These are phyloP conservation scores for Leucoma salicis DNA, from an alignment of 2,888 invertebrate species.

Conservation along the genomic window DNA sequence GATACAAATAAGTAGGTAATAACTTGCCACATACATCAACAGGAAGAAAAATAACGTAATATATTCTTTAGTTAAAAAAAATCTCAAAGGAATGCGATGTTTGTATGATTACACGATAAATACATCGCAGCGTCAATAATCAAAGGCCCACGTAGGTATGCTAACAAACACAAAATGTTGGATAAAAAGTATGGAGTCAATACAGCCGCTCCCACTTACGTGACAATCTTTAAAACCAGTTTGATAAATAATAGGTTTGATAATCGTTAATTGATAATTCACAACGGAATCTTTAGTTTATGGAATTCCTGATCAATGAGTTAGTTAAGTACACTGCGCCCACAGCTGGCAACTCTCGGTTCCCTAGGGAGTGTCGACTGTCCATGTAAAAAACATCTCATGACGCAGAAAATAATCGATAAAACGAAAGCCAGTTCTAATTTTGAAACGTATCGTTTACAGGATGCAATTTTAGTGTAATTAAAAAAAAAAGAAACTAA, in stretches of 20 bases:
- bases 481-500: conserved; percentile 21
- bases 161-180: conserved; percentile 6
- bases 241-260: not conserved
- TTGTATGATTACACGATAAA: conserved; percentile 13
- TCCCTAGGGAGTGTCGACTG: conserved; percentile 40
- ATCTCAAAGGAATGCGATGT: conserved; percentile 10
- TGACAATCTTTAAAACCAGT: conserved; percentile 21
- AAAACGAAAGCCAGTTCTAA: conserved; percentile 5
- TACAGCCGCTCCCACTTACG: conserved; percentile 46
- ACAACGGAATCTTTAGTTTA: conserved; percentile 8
- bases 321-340: conserved; percentile 32
- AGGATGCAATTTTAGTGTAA: conserved; percentile 10
- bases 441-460: conserved; percentile 6
- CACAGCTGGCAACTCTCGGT: conserved; percentile 37
- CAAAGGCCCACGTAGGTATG: conserved; percentile 12
- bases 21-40: no score
- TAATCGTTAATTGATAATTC: conserved; percentile 17
- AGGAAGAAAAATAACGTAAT: conserved; percentile 8
- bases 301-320: conserved; percentile 41
- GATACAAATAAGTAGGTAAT: no score
- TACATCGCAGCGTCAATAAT: conserved; percentile 12
- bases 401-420: conserved; percentile 12
- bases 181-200: conserved; percentile 50
- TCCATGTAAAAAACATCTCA: conserved; percentile 19
- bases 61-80: no score